A percentile compares a stretch with the other conserved stretches of the same genome.
Evolutionary conservation across 2,113 vertebrate species (phyloP).

Genomic region (Alectura lathami): DNA sequence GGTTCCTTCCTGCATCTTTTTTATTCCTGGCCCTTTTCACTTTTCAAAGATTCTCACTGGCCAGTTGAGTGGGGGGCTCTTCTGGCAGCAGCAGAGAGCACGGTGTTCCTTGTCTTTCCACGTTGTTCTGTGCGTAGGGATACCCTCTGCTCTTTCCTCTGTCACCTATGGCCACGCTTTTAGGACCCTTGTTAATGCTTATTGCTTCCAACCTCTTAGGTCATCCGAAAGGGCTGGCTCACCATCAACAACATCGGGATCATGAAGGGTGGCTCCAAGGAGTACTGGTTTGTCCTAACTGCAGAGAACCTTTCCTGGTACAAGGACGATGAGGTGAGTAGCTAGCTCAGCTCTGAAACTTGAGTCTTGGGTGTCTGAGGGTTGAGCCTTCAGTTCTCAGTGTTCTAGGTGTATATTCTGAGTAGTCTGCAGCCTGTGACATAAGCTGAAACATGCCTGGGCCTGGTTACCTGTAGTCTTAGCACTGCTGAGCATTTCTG

Average conservation of each 20-base stretch:
- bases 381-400: background rate
- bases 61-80: background rate
- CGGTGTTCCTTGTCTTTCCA: constrained; percentile 21
- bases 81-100: constrained; percentile 63
- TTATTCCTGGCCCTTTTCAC: background rate
- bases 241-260: constrained; percentile 99
- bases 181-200: background rate
- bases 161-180: background rate
- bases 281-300: constrained; percentile 98
- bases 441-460: background rate
- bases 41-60: background rate
- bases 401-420: background rate
- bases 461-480: background rate
- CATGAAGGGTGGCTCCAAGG: constrained; percentile 98
- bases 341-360: background rate
- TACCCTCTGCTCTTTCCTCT: constrained; percentile 4
- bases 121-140: background rate
- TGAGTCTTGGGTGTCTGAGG: background rate
- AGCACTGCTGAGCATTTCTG: background rate
- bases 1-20: constrained; percentile 38
- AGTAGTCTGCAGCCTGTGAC: background rate
- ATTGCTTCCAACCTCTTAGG: constrained; percentile 75
- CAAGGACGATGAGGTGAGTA: constrained; percentile 96
- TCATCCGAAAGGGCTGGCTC: constrained; percentile 98
- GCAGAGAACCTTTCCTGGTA: constrained; percentile 98